A percentile compares a stretch with the other conserved stretches of the same genome.
Conservation (phyloP, 2,888 invertebrate genomes). For the Epinotia ramella region DNA sequence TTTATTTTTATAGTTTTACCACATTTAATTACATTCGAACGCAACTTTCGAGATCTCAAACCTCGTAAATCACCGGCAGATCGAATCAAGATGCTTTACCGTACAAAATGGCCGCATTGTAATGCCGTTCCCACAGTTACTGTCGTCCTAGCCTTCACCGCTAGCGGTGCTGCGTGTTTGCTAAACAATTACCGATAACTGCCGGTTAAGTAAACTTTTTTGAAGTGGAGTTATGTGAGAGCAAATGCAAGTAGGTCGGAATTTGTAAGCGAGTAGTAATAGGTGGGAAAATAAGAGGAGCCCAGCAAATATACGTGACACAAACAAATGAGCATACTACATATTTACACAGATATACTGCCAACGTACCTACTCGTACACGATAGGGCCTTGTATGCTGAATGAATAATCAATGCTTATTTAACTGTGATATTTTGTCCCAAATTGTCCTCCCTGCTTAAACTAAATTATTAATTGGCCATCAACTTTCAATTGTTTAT, state of each 20-base stretch:
- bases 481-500: constrained; percentile 21
- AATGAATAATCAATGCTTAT: neutral
- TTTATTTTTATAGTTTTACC: neutral
- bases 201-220: constrained; percentile 30
- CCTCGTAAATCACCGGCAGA: constrained; percentile 5
- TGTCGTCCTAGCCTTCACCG: constrained; percentile 20
- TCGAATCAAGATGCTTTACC: constrained; percentile 19
- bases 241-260: constrained; percentile 6
- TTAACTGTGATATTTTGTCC: neutral
- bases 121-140: constrained; percentile 34
- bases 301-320: neutral
- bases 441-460: constrained; percentile 9
- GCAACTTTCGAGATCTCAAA: constrained; percentile 2
- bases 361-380: neutral
- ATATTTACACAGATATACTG: too few species aligned
- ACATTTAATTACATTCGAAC: neutral
- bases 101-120: constrained; percentile 17
- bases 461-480: neutral
- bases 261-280: constrained; percentile 5
- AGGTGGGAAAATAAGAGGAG: constrained; percentile 10
- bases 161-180: constrained; percentile 35
- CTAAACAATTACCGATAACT: constrained; percentile 38
- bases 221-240: constrained; percentile 2
- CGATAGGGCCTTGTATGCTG: neutral
- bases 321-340: neutral